Conservation (phyloP, 2,113 vertebrate genomes). For the Alouatta palliata region DNA sequence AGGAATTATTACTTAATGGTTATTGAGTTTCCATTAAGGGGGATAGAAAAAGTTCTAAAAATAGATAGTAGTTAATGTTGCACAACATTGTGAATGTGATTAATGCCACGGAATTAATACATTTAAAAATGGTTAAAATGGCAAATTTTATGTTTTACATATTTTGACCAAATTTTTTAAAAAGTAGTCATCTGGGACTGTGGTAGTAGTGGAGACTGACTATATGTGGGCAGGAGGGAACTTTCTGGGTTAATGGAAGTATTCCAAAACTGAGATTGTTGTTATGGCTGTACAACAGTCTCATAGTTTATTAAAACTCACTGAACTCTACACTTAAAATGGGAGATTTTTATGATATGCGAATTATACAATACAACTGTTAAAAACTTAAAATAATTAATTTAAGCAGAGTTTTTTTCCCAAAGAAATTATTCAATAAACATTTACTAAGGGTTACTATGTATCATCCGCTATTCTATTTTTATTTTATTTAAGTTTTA, state of each 20-base stretch:
- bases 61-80: background rate
- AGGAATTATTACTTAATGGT: background rate
- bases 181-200: background rate
- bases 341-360: background rate
- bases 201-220: background rate
- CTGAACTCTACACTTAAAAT: background rate
- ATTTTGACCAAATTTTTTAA: background rate
- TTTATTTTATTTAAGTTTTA: no score
- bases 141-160: background rate
- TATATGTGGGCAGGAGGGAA: background rate
- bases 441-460: background rate
- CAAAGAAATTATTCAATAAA: background rate
- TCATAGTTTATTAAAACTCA: background rate
- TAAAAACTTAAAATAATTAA: constrained; percentile 3
- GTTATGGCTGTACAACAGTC: background rate
- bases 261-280: background rate
- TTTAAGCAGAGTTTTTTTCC: background rate
- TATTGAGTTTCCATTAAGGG: background rate
- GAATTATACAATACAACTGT: background rate
- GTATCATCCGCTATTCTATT: background rate
- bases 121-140: background rate
- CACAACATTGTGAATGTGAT: background rate
- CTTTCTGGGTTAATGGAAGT: background rate
- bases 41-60: background rate
- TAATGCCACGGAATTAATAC: background rate